Base-by-base conservation (phyloP, 1,140 invertebrate genomes). In the Aphelenchoides besseyi region DNA sequence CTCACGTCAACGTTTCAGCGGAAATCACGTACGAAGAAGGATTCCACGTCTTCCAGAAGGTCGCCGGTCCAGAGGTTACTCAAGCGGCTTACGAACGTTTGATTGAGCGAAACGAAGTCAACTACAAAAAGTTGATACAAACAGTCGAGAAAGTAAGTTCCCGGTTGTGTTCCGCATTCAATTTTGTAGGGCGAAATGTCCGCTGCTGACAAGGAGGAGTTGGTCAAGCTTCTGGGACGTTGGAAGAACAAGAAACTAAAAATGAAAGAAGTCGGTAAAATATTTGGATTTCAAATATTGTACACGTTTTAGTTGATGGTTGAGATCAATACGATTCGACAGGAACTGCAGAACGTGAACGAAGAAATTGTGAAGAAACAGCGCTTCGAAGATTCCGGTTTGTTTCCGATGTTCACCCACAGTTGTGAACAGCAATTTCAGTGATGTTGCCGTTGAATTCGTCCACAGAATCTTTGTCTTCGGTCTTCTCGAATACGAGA, bases 401-500 rank as follows among this genome's bases (percentile, higher is more conserved):
- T 3, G n/a, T 41, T 70, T 23, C 2, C 18, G 16, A 67, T 16
- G n/a, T 8, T 71, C n/a, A 73, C 54, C 16, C 74, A n/a, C 9
- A 18, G n/a, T 37, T 37, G 30, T 29, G 18, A 37, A 32, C 1
- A 52, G 32, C 41, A 37, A n/a, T 26, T 66, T 35, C 23, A 63
- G 33, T 12, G 29, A 28, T 71, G 70, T 48, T 71, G 69, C 30
- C 52, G 37, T 8, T 66, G 32, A 66, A 66, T 3, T 66, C 63
- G 63, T 18, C 16, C 26, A 66, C 76, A 8, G 74, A 75, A 35
- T 79, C 76, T 9, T 52, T 75, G 23, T 75, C 77, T n/a, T 76
- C 77, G 28, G 29, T 74, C 3, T 79, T 76, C 35, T 74, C 75
- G 2, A 76, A 79, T 54, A 79, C 29, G 41, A 26, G 36, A 66